Conservation (phyloP, 2,797 vertebrate genomes). For the Heterohyrax brucei region DNA sequence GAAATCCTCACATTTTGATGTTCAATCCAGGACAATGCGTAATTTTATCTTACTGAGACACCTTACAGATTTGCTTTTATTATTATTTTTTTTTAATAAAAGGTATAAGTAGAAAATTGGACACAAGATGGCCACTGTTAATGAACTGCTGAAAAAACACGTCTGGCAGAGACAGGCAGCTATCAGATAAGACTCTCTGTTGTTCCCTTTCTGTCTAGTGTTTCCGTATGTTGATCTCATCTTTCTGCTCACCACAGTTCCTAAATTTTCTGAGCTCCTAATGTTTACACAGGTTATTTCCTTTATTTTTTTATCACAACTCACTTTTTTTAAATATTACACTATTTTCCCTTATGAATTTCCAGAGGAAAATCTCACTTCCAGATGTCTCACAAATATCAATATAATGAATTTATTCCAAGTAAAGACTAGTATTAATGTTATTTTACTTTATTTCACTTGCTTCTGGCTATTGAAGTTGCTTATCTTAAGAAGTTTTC, state of each 20-base stretch:
- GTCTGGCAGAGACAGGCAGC: not conserved
- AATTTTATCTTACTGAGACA: not conserved
- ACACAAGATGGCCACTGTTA: not conserved
- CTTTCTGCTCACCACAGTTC: not conserved
- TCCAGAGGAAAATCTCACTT: not conserved
- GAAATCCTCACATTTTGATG: not conserved
- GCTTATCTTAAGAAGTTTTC: not conserved
- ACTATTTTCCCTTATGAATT: conserved; percentile 8
- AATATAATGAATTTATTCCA: not conserved
- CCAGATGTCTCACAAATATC: not conserved
- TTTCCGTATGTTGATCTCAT: not conserved
- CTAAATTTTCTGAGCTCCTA: not conserved
- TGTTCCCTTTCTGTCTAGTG: not conserved
- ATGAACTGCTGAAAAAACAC: not conserved
- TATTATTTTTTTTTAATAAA: not conserved
- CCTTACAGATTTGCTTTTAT: not conserved
- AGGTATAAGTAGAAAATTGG: rapidly evolving
- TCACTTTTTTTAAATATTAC: not conserved
- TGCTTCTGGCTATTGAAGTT: not conserved
- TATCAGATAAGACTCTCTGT: not conserved
- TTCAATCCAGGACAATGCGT: not conserved
- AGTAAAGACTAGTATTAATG: not conserved
- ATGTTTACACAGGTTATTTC: not conserved
- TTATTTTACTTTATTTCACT: not conserved
- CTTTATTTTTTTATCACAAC: not conserved